Evolutionary conservation across 1,140 invertebrate genomes (phyloP), one percentile per base, ranked within the genome.

Genomic region (Cotesia chilonis): DNA sequence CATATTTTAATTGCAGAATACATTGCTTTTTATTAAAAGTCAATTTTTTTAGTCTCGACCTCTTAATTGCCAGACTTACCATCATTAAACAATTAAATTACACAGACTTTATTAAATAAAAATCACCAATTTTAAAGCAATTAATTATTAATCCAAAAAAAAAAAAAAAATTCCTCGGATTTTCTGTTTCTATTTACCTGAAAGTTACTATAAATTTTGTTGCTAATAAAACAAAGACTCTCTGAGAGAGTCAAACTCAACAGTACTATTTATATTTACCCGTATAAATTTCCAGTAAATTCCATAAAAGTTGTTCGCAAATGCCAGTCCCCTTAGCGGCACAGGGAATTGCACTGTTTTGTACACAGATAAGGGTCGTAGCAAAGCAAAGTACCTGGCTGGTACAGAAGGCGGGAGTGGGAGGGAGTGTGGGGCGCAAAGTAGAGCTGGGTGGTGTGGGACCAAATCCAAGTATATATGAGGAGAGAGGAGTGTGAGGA

Each of bases 301-400:
- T 65, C 36, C 28, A 37, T 59, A 74, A 77, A 81, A 81, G 79
- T 80, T 79, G 73, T 72, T 77, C 74, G 76, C 76, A 82, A 81
- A 83, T 81, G 76, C 76, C 75, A 79, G 80, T 71, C 75, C 79
- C 75, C 77, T 78, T 28, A 28, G 80, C 65, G 76, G 79, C 76
- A 79, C 75, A 47, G 78, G 79, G 79, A 72, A 81, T 79, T 80
- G 79, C 79, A 80, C 77, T 82, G 77, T 82, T 80, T 81, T 79
- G 75, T 70, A 20, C n/a, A 47, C 66, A 59, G 73, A 68, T 47
- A 41, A 68, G 57, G 65, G 60, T 64, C 37, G 61, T 71, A 52
- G 74, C 4, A 70, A 12, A 70, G 51, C 12, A 52, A 68, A 35
- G 59, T 47, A 47, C 41, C 5, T 28, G 28, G 28, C 28, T 28